A percentile compares a stretch with the other conserved stretches of the same genome.
Conservation (phyloP, 2,113 vertebrate genomes). For the Stigmatopora nigra region DNA sequence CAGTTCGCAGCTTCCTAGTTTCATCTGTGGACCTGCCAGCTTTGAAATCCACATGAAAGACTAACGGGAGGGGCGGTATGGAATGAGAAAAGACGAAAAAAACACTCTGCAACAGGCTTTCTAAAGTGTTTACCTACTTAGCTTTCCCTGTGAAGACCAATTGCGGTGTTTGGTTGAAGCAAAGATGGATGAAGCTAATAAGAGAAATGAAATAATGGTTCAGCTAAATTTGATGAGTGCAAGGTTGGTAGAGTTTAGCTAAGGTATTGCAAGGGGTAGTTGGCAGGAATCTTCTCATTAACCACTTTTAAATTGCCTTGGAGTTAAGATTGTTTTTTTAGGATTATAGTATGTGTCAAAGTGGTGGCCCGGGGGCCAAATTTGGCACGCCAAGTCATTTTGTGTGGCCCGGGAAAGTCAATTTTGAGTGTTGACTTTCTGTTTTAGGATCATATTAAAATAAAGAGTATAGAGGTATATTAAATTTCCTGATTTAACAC, state of each 20-base stretch:
- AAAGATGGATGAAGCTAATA: slow-evolving; percentile 42
- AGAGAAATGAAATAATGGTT: slow-evolving; percentile 12
- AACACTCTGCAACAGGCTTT: slow-evolving; percentile 17
- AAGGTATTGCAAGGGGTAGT: slow-evolving; percentile 36
- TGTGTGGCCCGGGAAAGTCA: too few species aligned
- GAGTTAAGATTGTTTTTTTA: background rate
- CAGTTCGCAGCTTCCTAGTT: slow-evolving; percentile 43
- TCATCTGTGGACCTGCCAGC: slow-evolving; percentile 56
- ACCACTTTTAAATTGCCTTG: background rate
- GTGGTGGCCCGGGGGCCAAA: too few species aligned
- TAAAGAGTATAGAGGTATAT: too few species aligned
- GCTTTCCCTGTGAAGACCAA: slow-evolving; percentile 40
- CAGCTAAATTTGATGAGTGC: slow-evolving; percentile 12
- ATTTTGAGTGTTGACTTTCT: too few species aligned
- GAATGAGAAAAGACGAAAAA: slow-evolving; percentile 17
- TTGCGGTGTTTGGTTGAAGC: slow-evolving; percentile 48
- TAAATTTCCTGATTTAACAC: too few species aligned
- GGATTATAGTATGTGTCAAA: too few species aligned
- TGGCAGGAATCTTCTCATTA: slow-evolving; percentile 37
- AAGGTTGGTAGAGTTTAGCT: slow-evolving; percentile 29
- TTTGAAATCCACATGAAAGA: slow-evolving; percentile 57
- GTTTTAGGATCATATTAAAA: too few species aligned
- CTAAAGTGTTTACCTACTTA: slow-evolving; percentile 53
- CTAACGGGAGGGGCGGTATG: slow-evolving; percentile 25
- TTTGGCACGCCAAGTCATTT: too few species aligned